Evolutionary conservation across 2,113 vertebrate species (phyloP).

Genomic region (Elaphurus davidianus): DNA sequence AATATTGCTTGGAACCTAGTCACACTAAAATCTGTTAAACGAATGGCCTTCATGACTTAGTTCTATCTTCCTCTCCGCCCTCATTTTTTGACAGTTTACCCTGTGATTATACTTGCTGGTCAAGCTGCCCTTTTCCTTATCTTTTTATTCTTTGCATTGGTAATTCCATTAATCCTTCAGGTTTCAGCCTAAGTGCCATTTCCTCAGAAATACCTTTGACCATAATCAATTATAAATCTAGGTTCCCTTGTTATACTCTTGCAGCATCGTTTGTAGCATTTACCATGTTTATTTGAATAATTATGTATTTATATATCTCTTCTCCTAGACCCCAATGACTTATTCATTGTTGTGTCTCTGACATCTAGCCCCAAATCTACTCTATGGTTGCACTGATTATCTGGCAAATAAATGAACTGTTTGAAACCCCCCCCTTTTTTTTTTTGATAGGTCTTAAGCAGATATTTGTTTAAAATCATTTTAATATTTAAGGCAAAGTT

Average conservation of each 20-base stretch:
- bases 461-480: conserved; percentile 10
- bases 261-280: neutral
- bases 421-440: neutral
- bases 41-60: neutral
- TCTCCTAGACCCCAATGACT: neutral
- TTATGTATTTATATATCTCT: neutral
- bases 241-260: neutral
- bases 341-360: neutral
- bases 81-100: conserved; percentile 10
- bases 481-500: conserved; percentile 31
- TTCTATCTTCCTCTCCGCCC: neutral
- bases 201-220: neutral
- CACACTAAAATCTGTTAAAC: neutral
- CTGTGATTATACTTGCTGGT: neutral
- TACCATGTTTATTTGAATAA: neutral
- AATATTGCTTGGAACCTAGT: neutral
- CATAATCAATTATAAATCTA: neutral
- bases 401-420: neutral
- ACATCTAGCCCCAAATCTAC: neutral
- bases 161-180: neutral
- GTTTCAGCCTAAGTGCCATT: neutral
- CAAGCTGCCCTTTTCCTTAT: neutral
- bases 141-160: neutral
- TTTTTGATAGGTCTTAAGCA: neutral
- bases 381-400: neutral